phyloP scores from a whole-genome alignment of 2,888 invertebrate species.

The Drosophila kuntzei region DNA sequence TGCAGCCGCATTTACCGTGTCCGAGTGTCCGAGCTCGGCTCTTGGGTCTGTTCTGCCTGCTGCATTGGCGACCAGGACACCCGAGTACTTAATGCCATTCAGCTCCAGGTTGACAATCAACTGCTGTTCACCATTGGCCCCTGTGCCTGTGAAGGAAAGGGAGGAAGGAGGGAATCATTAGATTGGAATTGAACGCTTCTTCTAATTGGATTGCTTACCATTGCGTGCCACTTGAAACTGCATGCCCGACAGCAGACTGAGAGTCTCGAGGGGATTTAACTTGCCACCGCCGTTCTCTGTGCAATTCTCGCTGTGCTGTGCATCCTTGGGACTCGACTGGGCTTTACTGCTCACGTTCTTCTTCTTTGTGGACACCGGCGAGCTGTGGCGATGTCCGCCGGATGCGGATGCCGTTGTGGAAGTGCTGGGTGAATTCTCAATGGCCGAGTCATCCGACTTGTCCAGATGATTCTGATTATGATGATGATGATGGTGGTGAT shows the following conservation, averaged over 20 bases:
- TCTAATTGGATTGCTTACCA: constrained; percentile 87
- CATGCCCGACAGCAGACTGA: constrained; percentile 83
- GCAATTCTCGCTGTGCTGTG: constrained; percentile 17
- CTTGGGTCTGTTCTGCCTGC: constrained; percentile 35
- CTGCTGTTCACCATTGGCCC: constrained; percentile 93
- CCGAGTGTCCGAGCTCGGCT: constrained; percentile 14
- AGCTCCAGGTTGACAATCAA: constrained; percentile 97
- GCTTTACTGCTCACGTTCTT: constrained; percentile 55
- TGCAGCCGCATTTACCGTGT: constrained; percentile 5
- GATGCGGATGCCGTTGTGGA: constrained; percentile 71
- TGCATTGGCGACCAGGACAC: constrained; percentile 92
- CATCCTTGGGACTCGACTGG: constrained; percentile 47
- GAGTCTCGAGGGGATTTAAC: constrained; percentile 59
- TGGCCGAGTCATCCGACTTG: constrained; percentile 83
- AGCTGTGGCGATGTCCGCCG: constrained; percentile 67
- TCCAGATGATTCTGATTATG: constrained; percentile 71
- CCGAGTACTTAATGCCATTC: constrained; percentile 97
- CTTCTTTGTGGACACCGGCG: constrained; percentile 82
- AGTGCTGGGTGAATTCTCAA: constrained; percentile 82
- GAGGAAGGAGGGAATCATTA: constrained; percentile 14
- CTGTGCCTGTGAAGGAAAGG: constrained; percentile 88
- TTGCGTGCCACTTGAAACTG: constrained; percentile 94
- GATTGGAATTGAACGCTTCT: constrained; percentile 3
- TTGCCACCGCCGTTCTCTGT: constrained; percentile 37
- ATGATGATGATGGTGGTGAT: constrained; percentile 43